Percentiles rank a stretch among this genome's conserved stretches.
Evolutionary conservation across 2,888 invertebrate genomes (phyloP).

Genomic region (Cistogaster globosa): DNA sequence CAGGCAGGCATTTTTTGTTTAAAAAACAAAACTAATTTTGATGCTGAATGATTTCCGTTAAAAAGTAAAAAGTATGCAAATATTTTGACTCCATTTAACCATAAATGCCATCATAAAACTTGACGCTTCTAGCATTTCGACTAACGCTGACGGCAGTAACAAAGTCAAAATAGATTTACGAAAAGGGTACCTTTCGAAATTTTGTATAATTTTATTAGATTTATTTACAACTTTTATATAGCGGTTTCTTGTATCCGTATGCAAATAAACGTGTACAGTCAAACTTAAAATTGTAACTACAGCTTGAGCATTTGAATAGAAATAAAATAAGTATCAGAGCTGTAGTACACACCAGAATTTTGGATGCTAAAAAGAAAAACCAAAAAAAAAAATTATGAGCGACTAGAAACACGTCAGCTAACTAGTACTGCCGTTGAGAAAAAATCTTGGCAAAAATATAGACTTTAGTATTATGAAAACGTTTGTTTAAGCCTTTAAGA

Average conservation of each 20-base stretch:
- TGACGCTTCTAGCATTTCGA: conserved; percentile 62
- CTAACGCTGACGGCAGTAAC: conserved; percentile 45
- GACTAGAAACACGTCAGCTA: no score
- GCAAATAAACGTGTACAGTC: conserved; percentile 40
- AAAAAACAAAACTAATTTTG: conserved; percentile 68
- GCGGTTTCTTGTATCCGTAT: conserved; percentile 37
- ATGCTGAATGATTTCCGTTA: conserved; percentile 80
- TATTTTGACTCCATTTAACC: conserved; percentile 75
- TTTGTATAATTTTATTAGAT: conserved; percentile 61
- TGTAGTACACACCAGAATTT: no score
- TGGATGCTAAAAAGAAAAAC: no score
- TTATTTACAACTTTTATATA: conserved; percentile 50
- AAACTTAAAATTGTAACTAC: neutral
- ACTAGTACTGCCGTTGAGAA: no score
- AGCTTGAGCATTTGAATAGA: neutral
- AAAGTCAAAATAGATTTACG: conserved; percentile 4
- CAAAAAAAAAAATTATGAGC: no score
- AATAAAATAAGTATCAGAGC: no score
- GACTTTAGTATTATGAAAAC: no score
- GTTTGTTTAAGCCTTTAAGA: no score
- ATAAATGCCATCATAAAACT: conserved; percentile 68
- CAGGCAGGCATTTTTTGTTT: conserved; percentile 43
- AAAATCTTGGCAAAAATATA: no score
- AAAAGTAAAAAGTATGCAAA: conserved; percentile 81
- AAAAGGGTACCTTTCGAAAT: conserved; percentile 60